Conservation (phyloP, 2,113 vertebrate genomes). For the Tylochromis polylepis region DNA sequence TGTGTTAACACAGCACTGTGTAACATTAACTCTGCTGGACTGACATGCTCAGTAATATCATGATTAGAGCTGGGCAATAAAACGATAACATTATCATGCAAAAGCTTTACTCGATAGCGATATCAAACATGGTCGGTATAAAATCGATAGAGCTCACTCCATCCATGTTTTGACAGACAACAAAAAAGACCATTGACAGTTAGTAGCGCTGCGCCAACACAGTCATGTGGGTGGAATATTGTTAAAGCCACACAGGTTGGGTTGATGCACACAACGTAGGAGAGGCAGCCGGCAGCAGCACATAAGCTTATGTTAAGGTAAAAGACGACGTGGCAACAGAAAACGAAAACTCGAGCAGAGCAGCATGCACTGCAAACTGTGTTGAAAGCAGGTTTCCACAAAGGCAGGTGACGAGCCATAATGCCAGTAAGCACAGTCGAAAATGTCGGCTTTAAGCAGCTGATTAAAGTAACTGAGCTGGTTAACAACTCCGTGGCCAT, state of each 20-base stretch:
- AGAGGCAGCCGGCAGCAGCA: neutral
- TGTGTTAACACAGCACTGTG: neutral
- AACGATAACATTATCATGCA: neutral
- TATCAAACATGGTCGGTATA: neutral
- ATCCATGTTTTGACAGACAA: neutral
- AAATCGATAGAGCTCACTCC: neutral
- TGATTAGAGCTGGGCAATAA: neutral
- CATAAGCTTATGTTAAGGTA: neutral
- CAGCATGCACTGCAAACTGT: neutral
- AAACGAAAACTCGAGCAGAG: neutral
- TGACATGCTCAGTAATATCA: neutral
- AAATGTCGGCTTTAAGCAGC: neutral
- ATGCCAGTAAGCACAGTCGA: neutral
- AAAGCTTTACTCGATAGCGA: neutral
- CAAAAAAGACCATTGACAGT: neutral
- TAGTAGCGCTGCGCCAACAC: neutral
- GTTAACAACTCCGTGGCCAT: neutral
- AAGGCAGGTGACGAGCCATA: neutral
- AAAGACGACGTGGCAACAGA: neutral
- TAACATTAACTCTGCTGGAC: neutral
- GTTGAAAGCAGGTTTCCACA: neutral
- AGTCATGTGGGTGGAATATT: neutral
- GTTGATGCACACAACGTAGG: neutral
- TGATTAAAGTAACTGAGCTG: neutral
- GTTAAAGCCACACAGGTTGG: neutral